Conservation (phyloP, 2,797 vertebrate genomes). For the Masticophis lateralis region DNA sequence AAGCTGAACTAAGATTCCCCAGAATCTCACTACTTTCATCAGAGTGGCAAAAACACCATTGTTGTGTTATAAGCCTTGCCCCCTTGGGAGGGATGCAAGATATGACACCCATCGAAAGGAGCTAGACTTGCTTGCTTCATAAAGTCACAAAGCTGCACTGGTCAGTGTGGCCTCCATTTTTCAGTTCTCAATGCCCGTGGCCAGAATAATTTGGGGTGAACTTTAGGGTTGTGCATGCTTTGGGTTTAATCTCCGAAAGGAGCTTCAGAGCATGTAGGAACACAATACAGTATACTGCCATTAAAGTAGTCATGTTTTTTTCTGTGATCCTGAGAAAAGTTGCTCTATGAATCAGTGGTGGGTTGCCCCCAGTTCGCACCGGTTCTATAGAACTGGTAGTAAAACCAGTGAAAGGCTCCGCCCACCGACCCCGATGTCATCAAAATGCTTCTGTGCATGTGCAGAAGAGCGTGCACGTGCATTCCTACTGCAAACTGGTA, state of each 20-base stretch:
- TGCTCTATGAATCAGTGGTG: background rate
- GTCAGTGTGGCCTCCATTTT: background rate
- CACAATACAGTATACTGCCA: background rate
- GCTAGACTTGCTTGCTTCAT: background rate
- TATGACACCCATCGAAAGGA: background rate
- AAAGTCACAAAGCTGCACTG: background rate
- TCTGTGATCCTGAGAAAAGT: background rate
- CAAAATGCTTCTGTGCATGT: no score
- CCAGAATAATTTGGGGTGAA: background rate
- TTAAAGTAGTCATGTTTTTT: background rate
- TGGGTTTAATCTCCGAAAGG: background rate
- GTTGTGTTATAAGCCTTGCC: background rate
- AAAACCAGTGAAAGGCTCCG: no score
- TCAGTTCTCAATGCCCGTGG: background rate
- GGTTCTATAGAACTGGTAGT: no score
- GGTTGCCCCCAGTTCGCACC: no score
- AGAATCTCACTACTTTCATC: background rate
- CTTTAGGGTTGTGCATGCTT: background rate
- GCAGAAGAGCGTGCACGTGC: no score
- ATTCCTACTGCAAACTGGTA: no score
- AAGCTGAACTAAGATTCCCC: conserved; percentile 15
- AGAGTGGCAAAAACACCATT: background rate
- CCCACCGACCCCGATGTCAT: no score
- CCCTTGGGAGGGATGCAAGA: background rate
- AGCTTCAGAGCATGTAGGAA: background rate